Conservation (phyloP, 2,113 vertebrate genomes). For the Coptodon bakossiorum region DNA sequence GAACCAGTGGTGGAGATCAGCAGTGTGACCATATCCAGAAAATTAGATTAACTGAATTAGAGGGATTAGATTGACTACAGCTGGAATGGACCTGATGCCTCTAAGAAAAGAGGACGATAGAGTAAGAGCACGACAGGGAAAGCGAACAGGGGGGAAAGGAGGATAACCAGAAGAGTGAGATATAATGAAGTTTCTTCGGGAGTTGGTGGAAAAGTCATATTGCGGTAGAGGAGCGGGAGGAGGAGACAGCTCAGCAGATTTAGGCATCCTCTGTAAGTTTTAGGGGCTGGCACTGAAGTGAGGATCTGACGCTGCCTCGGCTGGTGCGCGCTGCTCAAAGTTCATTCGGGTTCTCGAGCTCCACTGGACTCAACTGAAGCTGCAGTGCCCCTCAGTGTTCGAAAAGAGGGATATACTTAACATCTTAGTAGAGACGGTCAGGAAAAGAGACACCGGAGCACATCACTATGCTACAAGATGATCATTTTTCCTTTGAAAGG, state of each 20-base stretch:
- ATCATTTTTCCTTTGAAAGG: not conserved
- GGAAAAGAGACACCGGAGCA: not conserved
- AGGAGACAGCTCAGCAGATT: constrained; percentile 68
- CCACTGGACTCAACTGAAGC: constrained; percentile 13
- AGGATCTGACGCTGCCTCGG: constrained; percentile 24
- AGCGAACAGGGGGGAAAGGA: not conserved
- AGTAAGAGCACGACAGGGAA: not conserved
- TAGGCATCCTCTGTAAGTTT: constrained; percentile 56
- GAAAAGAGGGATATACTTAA: not conserved
- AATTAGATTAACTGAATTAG: constrained; percentile 67
- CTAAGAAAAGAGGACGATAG: constrained; percentile 20
- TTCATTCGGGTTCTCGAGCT: constrained; percentile 22
- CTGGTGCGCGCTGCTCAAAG: not conserved
- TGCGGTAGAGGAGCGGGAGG: constrained; percentile 39
- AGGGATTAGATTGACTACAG: constrained; percentile 60
- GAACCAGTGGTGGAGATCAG: constrained; percentile 22
- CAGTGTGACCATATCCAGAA: constrained; percentile 54
- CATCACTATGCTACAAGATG: not conserved
- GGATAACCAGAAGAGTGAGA: constrained; percentile 4
- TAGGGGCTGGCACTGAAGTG: constrained; percentile 45
- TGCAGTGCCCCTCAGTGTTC: constrained; percentile 62
- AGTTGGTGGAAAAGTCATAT: constrained; percentile 50
- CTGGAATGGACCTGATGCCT: constrained; percentile 43
- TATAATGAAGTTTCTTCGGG: constrained; percentile 30
- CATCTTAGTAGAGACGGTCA: not conserved